These are phyloP conservation scores for Limnephilus auricula DNA, from an alignment of 2,888 invertebrate genomes.

Conservation along the genomic window DNA sequence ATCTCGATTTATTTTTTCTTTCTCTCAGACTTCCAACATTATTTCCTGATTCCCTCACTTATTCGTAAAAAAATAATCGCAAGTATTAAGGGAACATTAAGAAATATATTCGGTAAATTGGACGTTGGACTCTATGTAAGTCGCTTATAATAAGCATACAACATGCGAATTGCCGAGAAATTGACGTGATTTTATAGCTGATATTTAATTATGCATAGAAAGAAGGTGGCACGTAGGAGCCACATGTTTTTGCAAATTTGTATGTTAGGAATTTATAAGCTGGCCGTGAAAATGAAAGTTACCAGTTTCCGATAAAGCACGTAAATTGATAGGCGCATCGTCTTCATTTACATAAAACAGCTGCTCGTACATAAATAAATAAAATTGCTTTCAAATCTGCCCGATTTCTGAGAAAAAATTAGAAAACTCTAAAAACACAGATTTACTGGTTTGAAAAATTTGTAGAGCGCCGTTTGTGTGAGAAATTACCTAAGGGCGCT, in stretches of 20 bases:
- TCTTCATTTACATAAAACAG: not conserved
- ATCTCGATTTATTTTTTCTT: too few species aligned
- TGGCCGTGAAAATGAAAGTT: not conserved
- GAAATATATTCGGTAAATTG: not conserved
- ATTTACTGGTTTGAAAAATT: too few species aligned
- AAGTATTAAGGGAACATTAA: too few species aligned
- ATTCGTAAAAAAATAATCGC: too few species aligned
- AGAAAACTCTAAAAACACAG: not conserved
- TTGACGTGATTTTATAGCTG: not conserved
- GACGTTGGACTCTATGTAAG: not conserved
- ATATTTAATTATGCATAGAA: not conserved
- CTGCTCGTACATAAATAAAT: not conserved
- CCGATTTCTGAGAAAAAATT: not conserved
- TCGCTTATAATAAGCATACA: not conserved
- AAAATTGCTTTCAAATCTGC: not conserved
- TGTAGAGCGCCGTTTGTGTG: too few species aligned
- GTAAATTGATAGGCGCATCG: not conserved
- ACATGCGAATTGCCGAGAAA: not conserved
- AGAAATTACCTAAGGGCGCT: too few species aligned
- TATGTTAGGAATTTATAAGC: not conserved
- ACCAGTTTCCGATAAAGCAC: not conserved
- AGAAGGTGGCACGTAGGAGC: not conserved
- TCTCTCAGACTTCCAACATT: too few species aligned
- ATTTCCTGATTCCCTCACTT: too few species aligned
- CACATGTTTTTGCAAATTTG: not conserved